Evolutionary conservation across 2,888 invertebrate genomes (phyloP).

Genomic region (Tipula helvola): DNA sequence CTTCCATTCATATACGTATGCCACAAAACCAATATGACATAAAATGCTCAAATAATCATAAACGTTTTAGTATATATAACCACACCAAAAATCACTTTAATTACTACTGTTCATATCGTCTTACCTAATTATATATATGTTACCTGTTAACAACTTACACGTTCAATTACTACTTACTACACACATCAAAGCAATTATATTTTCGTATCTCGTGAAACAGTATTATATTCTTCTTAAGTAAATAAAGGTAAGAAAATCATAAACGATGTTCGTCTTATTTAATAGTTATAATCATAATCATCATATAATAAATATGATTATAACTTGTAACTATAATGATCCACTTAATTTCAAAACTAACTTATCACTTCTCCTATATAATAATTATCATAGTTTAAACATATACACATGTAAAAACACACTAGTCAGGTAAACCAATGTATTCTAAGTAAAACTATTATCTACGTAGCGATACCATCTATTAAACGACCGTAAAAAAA

Average conservation of each 20-base stretch:
- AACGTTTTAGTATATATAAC: neutral
- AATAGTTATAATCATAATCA: neutral
- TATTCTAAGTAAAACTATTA: neutral
- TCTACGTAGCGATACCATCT: neutral
- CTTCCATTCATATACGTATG: neutral
- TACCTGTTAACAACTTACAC: neutral
- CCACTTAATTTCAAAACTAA: neutral
- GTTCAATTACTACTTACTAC: neutral
- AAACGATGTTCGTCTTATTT: neutral
- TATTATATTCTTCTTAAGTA: neutral
- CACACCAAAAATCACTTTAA: neutral
- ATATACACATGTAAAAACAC: neutral
- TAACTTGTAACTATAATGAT: neutral
- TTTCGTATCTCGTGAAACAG: neutral
- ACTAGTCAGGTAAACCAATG: neutral
- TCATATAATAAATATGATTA: too few relatives aligned
- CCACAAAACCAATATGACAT: neutral
- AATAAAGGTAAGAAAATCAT: neutral
- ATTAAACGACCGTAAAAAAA: neutral
- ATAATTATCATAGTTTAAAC: neutral
- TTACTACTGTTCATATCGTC: neutral
- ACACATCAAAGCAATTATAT: neutral
- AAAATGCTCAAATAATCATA: neutral
- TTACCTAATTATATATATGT: neutral
- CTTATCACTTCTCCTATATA: neutral